phyloP scores from a whole-genome alignment of 2,888 invertebrate genomes.

The Lomographa bimaculata region DNA sequence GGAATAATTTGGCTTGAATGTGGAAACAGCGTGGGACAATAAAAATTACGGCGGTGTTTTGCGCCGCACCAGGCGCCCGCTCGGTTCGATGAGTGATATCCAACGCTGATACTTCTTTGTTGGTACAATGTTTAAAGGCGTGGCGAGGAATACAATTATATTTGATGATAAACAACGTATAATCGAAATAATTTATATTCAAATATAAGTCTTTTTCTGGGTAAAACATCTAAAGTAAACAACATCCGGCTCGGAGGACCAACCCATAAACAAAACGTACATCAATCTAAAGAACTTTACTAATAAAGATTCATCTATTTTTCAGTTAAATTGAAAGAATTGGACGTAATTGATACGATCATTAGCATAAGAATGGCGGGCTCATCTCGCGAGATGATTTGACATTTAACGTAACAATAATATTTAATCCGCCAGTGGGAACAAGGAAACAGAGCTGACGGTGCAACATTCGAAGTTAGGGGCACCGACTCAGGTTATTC shows the following conservation, averaged over 20 bases:
- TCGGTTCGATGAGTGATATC: constrained; percentile 73
- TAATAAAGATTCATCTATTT: too few relatives aligned
- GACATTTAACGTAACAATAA: constrained; percentile 39
- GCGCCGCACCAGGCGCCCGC: constrained; percentile 55
- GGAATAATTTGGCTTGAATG: constrained; percentile 61
- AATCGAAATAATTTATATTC: constrained; percentile 16
- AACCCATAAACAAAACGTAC: constrained; percentile 26
- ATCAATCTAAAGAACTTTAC: too few relatives aligned
- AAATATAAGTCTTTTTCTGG: constrained; percentile 8
- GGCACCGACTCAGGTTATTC: constrained; percentile 50
- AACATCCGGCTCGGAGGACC: constrained; percentile 13
- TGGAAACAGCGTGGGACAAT: constrained; percentile 59
- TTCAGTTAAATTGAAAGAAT: constrained; percentile 46
- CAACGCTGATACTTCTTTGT: constrained; percentile 65
- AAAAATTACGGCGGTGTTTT: constrained; percentile 73
- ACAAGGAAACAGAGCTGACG: constrained; percentile 46
- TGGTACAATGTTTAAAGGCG: constrained; percentile 57
- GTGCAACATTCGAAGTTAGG: constrained; percentile 48
- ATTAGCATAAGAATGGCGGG: constrained; percentile 50
- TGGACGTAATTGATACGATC: constrained; percentile 51
- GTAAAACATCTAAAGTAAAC: too few relatives aligned
- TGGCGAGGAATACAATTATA: constrained; percentile 31
- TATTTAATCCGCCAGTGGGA: constrained; percentile 38
- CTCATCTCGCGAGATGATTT: constrained; percentile 43
- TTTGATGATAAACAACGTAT: constrained; percentile 17